These are phyloP conservation scores for Mechanitis messenoides DNA, from an alignment of 2,888 invertebrate genomes.

Conservation along the genomic window DNA sequence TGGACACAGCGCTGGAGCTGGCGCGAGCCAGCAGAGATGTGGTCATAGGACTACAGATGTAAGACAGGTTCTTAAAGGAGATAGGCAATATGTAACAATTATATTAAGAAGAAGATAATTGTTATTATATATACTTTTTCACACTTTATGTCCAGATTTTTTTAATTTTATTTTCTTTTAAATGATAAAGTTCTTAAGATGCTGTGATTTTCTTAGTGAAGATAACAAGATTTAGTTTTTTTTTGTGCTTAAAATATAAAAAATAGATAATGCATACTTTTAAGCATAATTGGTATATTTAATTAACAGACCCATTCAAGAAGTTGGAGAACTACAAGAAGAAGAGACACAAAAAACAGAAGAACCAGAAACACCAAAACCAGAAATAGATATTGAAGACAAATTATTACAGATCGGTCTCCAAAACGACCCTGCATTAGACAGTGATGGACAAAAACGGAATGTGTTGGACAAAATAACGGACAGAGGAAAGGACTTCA, in stretches of 20 bases:
- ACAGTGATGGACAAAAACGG: slow-evolving; percentile 51
- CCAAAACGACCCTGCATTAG: slow-evolving; percentile 22
- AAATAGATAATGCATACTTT: no score
- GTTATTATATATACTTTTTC: no score
- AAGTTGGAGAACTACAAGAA: slow-evolving; percentile 20
- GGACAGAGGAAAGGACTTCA: slow-evolving; percentile 64
- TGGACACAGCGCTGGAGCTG: slow-evolving; percentile 53
- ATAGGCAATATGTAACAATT: not conserved
- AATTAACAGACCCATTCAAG: slow-evolving; percentile 29
- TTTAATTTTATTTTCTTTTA: no score
- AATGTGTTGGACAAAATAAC: slow-evolving; percentile 68
- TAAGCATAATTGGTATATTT: not conserved
- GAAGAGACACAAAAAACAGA: slow-evolving; percentile 34
- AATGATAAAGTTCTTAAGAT: no score
- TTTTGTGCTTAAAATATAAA: no score
- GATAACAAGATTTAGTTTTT: no score
- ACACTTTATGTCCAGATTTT: no score
- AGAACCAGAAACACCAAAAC: slow-evolving; percentile 33
- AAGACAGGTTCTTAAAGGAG: slow-evolving; percentile 28
- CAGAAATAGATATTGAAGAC: slow-evolving; percentile 79
- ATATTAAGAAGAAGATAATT: not conserved
- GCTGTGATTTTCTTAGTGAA: no score
- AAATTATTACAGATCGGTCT: slow-evolving; percentile 72
- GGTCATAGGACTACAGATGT: slow-evolving; percentile 60
- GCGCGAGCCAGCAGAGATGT: slow-evolving; percentile 58